These are phyloP conservation scores for Scolopax rusticola DNA, from an alignment of 2,797 vertebrate species.

Conservation along the genomic window DNA sequence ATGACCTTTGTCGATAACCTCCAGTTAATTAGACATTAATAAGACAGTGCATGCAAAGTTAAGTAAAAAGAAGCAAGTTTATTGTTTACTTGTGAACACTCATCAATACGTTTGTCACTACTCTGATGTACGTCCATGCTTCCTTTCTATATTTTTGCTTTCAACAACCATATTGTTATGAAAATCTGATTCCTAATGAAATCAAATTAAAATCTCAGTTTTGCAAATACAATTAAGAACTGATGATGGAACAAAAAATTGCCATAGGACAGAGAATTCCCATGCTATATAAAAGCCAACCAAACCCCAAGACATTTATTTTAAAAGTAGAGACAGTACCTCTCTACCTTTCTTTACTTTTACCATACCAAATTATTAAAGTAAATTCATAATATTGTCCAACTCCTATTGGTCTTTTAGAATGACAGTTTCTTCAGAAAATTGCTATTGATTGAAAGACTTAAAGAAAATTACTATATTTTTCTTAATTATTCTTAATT, in stretches of 20 bases:
- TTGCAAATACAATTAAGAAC: not conserved
- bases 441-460: not conserved
- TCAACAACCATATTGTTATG: not conserved
- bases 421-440: not conserved
- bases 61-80: constrained; percentile 1
- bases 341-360: not conserved
- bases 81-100: not conserved
- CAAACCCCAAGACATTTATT: not conserved
- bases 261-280: not conserved
- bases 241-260: not conserved
- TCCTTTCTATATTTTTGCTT: not conserved
- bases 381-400: not conserved
- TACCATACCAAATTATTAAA: not conserved
- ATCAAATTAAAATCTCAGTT: not conserved
- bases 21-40: constrained; percentile 45
- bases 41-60: constrained; percentile 2
- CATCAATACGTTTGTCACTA: not conserved
- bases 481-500: not conserved
- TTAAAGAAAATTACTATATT: not conserved
- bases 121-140: not conserved
- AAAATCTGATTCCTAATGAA: not conserved
- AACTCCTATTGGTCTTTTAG: not conserved
- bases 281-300: not conserved
- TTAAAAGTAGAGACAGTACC: not conserved
- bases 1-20: constrained; percentile 41